A percentile compares a stretch with the other conserved stretches of the same genome.
These are phyloP conservation scores for Elachura formosa DNA, from an alignment of 2,113 vertebrate genomes.

Conservation along the genomic window DNA sequence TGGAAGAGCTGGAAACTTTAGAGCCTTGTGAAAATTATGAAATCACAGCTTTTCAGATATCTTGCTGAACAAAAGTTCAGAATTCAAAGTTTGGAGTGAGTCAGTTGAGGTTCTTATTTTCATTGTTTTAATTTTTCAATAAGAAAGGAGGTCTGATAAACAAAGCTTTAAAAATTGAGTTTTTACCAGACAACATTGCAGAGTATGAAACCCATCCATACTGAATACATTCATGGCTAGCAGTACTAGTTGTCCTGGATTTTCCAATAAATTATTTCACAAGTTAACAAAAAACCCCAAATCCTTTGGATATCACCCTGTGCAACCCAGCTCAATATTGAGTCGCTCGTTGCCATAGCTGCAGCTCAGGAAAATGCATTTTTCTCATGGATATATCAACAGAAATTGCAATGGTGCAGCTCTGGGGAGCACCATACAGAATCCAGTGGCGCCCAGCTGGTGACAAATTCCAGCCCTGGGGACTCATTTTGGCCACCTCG, in stretches of 20 bases:
- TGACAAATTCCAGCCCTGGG: slow-evolving; percentile 52
- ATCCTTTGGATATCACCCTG: not conserved
- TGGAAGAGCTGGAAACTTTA: not conserved
- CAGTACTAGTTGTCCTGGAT: not conserved
- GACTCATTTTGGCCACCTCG: slow-evolving; percentile 3
- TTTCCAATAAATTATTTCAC: not conserved
- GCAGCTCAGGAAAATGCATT: slow-evolving; percentile 62
- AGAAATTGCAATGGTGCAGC: slow-evolving; percentile 55
- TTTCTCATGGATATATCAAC: slow-evolving; percentile 67
- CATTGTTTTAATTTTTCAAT: not conserved
- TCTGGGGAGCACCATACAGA: slow-evolving; percentile 50
- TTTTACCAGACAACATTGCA: not conserved
- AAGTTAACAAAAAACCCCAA: not conserved
- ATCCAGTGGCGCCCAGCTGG: slow-evolving; percentile 36
- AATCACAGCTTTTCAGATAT: not conserved
- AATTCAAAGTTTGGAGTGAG: not conserved
- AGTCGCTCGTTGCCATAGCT: slow-evolving; percentile 65
- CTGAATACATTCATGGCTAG: not conserved
- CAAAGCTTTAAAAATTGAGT: not conserved
- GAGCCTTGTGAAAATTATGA: rapidly evolving
- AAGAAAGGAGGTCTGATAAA: not conserved
- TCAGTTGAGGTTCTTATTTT: not conserved
- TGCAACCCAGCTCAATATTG: not conserved
- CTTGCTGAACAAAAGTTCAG: not conserved
- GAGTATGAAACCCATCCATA: not conserved